Evolutionary conservation across 1,140 invertebrate genomes (phyloP).

Genomic region (Hycleus phaleratus): DNA sequence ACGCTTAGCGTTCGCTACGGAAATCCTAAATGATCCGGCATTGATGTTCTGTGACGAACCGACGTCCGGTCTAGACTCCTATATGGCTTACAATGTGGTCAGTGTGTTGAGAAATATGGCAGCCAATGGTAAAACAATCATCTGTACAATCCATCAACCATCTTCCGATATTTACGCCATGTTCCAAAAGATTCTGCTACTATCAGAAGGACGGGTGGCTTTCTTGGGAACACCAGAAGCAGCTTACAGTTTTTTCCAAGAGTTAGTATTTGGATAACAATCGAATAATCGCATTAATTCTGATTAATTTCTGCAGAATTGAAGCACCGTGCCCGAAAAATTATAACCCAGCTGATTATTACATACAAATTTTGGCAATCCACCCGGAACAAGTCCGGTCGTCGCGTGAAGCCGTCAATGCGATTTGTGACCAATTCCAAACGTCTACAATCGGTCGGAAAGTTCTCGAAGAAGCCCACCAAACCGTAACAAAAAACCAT

Average conservation of each 20-base stretch:
- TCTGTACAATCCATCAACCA: slow-evolving; percentile 94
- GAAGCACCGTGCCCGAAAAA: slow-evolving; percentile 73
- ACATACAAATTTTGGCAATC: slow-evolving; percentile 77
- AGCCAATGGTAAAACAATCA: slow-evolving; percentile 79
- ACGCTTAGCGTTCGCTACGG: slow-evolving; percentile 89
- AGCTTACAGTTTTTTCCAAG: slow-evolving; percentile 73
- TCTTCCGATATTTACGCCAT: slow-evolving; percentile 88
- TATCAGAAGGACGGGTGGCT: slow-evolving; percentile 87
- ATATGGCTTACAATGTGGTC: slow-evolving; percentile 84
- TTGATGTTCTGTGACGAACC: slow-evolving; percentile 97
- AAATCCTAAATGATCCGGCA: slow-evolving; percentile 90
- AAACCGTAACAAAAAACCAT: slow-evolving; percentile 29
- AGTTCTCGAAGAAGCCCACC: slow-evolving; percentile 48
- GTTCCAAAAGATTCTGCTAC: slow-evolving; percentile 83
- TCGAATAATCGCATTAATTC: background rate
- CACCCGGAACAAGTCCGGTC: slow-evolving; percentile 72
- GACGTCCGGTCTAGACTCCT: slow-evolving; percentile 81
- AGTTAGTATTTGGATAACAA: slow-evolving; percentile 48
- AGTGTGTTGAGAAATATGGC: slow-evolving; percentile 74
- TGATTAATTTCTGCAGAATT: slow-evolving; percentile 45
- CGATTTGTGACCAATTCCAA: slow-evolving; percentile 69
- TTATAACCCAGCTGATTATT: slow-evolving; percentile 95
- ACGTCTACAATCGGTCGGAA: slow-evolving; percentile 51
- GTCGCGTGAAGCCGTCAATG: slow-evolving; percentile 64
- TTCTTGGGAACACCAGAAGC: slow-evolving; percentile 77